These are phyloP conservation scores for Zaprionus kolodkinae DNA, from an alignment of 1,140 invertebrate genomes.

Conservation along the genomic window DNA sequence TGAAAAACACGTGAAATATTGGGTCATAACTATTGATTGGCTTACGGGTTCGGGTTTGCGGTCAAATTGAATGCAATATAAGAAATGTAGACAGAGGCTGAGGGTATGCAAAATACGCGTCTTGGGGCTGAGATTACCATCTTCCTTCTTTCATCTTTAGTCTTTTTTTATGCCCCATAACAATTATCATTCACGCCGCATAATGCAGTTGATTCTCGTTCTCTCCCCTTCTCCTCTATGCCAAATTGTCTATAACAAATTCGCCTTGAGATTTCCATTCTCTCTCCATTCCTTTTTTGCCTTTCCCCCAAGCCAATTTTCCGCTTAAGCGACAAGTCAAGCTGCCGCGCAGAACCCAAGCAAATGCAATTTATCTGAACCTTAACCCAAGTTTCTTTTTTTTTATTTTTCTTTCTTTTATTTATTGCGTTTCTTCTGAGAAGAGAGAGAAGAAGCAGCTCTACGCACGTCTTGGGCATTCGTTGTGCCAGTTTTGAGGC, in stretches of 20 bases:
- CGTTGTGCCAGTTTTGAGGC: constrained; percentile 47
- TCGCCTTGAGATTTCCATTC: constrained; percentile 9
- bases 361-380: constrained; percentile 78
- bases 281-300: background rate
- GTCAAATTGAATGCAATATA: constrained; percentile 69
- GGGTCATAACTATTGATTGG: constrained; percentile 77
- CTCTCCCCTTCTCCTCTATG: background rate
- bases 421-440: background rate
- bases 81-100: background rate
- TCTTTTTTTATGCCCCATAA: constrained; percentile 14
- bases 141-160: constrained; percentile 16
- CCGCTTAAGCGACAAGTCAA: constrained; percentile 74
- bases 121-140: constrained; percentile 2
- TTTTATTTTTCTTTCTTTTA: constrained; percentile 12
- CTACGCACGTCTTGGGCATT: constrained; percentile 63
- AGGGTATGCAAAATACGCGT: constrained; percentile 59
- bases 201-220: constrained; percentile 35
- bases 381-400: constrained; percentile 49
- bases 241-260: constrained; percentile 53
- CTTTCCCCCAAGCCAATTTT: constrained; percentile 54
- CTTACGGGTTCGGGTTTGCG: constrained; percentile 50
- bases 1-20: constrained; percentile 78
- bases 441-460: background rate
- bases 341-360: constrained; percentile 16
- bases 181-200: constrained; percentile 39